These are phyloP conservation scores for Bilobella aurantiaca DNA, from an alignment of 1,140 invertebrate species.

Conservation along the genomic window DNA sequence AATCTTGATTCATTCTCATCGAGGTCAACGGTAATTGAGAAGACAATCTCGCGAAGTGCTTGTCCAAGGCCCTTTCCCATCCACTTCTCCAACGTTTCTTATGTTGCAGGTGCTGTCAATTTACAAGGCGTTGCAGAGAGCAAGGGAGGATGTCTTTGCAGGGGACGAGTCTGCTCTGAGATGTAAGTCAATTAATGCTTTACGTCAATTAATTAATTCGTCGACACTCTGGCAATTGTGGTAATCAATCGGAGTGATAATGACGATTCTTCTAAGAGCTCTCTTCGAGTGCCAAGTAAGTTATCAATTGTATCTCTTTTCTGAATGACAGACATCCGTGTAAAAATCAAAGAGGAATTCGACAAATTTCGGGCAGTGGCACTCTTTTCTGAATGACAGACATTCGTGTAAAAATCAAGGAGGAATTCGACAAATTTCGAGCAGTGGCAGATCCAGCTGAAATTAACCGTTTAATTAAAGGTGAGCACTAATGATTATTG, in stretches of 20 bases:
- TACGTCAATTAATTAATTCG: not conserved
- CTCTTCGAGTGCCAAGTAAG: too few species aligned
- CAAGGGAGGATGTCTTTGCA: constrained; percentile 25
- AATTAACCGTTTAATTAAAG: constrained; percentile 21
- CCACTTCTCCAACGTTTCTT: not conserved
- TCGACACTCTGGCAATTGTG: too few species aligned
- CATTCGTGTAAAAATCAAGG: constrained; percentile 23
- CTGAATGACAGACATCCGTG: constrained; percentile 12
- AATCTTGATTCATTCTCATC: too few species aligned
- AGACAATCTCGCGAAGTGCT: too few species aligned
- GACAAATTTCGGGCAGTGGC: constrained; percentile 11
- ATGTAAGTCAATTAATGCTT: constrained; percentile 11
- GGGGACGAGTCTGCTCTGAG: constrained; percentile 26
- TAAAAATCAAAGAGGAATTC: constrained; percentile 31
- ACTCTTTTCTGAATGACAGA: constrained; percentile 9
- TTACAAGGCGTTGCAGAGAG: constrained; percentile 27
- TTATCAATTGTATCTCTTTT: too few species aligned
- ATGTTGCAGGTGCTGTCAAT: constrained; percentile 25
- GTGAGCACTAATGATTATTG: not conserved
- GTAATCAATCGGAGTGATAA: too few species aligned
- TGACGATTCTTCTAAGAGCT: too few species aligned
- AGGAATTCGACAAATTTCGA: constrained; percentile 26
- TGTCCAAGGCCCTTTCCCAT: too few species aligned
- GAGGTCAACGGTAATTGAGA: too few species aligned
- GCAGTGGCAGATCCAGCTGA: constrained; percentile 15